Percentiles rank a stretch among this genome's conserved stretches.
These are phyloP conservation scores for Agriopis aurantiaria DNA, from an alignment of 2,888 invertebrate genomes.

Conservation along the genomic window DNA sequence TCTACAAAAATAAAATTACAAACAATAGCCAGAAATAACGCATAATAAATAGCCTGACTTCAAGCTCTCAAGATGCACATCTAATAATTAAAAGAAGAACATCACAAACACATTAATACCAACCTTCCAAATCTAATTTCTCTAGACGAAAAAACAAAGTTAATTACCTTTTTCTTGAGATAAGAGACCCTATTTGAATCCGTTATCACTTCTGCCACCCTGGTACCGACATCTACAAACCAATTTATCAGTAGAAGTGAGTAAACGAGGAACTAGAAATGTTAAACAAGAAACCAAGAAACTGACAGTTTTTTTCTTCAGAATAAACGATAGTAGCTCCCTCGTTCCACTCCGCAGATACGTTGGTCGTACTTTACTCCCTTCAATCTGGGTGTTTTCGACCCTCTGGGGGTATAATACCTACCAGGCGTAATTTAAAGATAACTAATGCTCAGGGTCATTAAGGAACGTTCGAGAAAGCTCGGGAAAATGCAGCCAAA, in stretches of 20 bases:
- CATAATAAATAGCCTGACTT: slow-evolving; percentile 14
- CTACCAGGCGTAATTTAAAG: slow-evolving; percentile 80
- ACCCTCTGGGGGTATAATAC: slow-evolving; percentile 55
- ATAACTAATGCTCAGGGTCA: slow-evolving; percentile 82
- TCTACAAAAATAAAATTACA: slow-evolving; percentile 11
- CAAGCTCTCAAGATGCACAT: slow-evolving; percentile 54
- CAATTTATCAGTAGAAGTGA: not conserved
- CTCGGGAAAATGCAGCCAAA: slow-evolving; percentile 70
- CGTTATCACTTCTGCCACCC: slow-evolving; percentile 75
- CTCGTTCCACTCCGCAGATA: not conserved
- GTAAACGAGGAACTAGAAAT: not conserved
- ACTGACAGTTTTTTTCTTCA: not conserved
- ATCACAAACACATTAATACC: slow-evolving; percentile 77
- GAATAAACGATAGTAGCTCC: not conserved
- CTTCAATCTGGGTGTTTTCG: slow-evolving; percentile 63
- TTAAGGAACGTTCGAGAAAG: slow-evolving; percentile 71
- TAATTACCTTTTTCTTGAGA: slow-evolving; percentile 84
- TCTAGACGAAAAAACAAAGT: slow-evolving; percentile 73
- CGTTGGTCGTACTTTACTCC: slow-evolving; percentile 51
- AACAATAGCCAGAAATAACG: slow-evolving; percentile 7
- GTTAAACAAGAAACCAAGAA: not conserved
- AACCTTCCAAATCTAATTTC: slow-evolving; percentile 74
- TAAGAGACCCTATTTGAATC: slow-evolving; percentile 77
- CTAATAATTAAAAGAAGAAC: slow-evolving; percentile 69
- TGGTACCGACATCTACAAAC: slow-evolving; percentile 45